Base-by-base conservation (phyloP, 2,888 invertebrate genomes). In the Agrochola litura region DNA sequence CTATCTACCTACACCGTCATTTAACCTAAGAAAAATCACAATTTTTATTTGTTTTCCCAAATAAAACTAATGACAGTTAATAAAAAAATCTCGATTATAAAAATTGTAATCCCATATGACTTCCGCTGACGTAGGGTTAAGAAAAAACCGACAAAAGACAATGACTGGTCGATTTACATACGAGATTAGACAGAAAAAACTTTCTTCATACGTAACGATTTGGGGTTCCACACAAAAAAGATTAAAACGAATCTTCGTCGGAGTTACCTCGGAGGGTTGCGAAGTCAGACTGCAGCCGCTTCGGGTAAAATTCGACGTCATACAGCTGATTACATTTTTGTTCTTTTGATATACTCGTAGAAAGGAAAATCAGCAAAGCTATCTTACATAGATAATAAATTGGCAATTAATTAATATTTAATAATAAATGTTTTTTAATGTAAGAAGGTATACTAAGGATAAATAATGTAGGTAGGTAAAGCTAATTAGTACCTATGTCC, bases 131-230 rank as follows among this genome's bases (percentile, higher is more conserved):
- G 79, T 76, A 52, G 73, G 63, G 74, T 73, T 69, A 43, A 86
- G 85, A 89, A 92, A 92, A 91, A 90, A 84, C 88, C 81, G 77
- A 91, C 90, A 91, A 93, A 94, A 95, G 94, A 94, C 94, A 95
- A 95, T 96, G 96, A 96, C 95, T 95, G 73, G 92, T 82, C 92
- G 94, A 95, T 96, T 96, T 95, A 95, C 95, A 95, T 95, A 95
- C 89, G 93, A 94, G 94, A 95, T 95, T 95, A 90, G 86, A 77
- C 81, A 74, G 82, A 91, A 94, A 94, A 94, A 93, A 90, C 83
- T 79, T 83, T 89, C 90, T 90, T 88, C 86, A 82, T 83, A 85
- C 60, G 30, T 58, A 58, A 58, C 86, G 87, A 87, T 91, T 91
- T 89, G 71, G 88, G 76, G 88, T 79, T 82, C 86, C 76, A 61